Evolutionary conservation across 2,797 vertebrate species (phyloP), one percentile per base, ranked within the genome.

Genomic region (Esox lucius): DNA sequence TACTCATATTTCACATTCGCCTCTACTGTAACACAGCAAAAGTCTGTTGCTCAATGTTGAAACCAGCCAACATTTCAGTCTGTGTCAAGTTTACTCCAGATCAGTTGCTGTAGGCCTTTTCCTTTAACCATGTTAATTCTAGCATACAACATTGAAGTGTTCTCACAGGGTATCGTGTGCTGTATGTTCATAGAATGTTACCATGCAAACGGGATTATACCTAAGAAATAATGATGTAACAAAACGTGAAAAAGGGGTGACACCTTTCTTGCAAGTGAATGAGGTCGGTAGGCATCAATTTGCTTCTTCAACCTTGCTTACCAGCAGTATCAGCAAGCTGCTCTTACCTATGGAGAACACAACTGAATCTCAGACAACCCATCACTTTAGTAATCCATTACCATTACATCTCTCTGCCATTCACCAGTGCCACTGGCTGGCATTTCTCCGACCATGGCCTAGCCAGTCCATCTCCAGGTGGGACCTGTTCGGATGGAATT

Each of bases 1-100:
- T 73, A 75, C 24, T 72, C 68, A 46, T 76, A 31, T 61, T 87
- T 84, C 75, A 77, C 74, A 79, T 76, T 78, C 71, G 9, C 16
- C 65, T 67, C 35, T 71, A 72, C 56, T 73, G 49, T 39, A 84
- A 85, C 83, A 74, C 75, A 71, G 64, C 61, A 53, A 77, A 73
- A 76, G 68, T 83, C 71, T 42, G 46, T 76, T 71, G 80, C 59
- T 73, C 61, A 81, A 74, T 88, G 88, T 84, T 87, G 84, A 91
- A 86, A 87, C 83, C 89, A 81, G 86, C 80, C 86, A 89, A 84
- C 84, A 84, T 82, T 83, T 82, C 78, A 81, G 77, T 81, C 26
- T 33, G 67, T n/a, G 67, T 66, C 81, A 26, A 71, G 46, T 75
- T 83, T 70, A 31, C 78, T 75, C 69, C 82, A 71, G 72, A 59